These are phyloP conservation scores for Cisticola juncidis DNA, from an alignment of 2,113 vertebrate species.

Conservation along the genomic window DNA sequence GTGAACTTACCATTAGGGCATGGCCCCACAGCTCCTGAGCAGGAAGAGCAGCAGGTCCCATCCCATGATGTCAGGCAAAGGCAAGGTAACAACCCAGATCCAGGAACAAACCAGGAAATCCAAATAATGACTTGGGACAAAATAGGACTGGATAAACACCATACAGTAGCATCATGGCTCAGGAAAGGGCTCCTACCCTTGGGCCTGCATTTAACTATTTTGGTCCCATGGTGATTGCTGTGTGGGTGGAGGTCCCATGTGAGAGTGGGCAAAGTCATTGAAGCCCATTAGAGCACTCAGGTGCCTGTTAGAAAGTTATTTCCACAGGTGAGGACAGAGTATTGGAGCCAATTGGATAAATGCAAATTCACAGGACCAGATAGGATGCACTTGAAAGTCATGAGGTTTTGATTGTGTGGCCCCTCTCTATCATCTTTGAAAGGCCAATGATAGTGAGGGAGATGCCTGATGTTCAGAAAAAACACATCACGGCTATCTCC, in stretches of 20 bases:
- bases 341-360: background rate
- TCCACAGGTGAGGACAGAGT: background rate
- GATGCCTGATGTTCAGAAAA: background rate
- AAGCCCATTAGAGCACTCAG: background rate
- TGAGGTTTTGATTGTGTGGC: background rate
- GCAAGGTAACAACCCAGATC: background rate
- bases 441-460: background rate
- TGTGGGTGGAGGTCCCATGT: background rate
- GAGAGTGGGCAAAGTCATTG: background rate
- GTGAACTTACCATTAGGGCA: background rate
- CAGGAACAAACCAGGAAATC: background rate
- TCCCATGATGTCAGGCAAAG: background rate
- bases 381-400: background rate
- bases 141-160: rapidly evolving
- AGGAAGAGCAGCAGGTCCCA: background rate
- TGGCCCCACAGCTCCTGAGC: background rate
- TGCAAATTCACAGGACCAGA: background rate
- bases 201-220: background rate
- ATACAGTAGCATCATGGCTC: background rate
- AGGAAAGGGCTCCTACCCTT: rapidly evolving
- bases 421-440: background rate
- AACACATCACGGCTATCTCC: background rate
- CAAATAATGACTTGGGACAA: background rate
- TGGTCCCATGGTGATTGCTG: background rate
- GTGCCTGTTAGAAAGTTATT: background rate